A percentile compares a stretch with the other conserved stretches of the same genome.
Conservation (phyloP, 1,140 invertebrate genomes). For the Cataglyphis hispanica region DNA sequence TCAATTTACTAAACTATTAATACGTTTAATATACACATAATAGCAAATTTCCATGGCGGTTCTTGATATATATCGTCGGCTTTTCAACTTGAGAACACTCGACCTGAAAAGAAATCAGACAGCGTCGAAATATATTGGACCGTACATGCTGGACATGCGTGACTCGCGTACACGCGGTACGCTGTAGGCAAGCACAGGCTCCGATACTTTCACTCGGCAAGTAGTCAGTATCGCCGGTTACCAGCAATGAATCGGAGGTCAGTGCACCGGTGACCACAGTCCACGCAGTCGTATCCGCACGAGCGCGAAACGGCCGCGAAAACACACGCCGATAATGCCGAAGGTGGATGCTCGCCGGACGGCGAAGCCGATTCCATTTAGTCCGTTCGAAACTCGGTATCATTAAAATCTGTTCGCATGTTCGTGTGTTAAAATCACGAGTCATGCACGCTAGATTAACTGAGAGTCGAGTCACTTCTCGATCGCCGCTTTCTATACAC, state of each 20-base stretch:
- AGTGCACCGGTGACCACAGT: slow-evolving; percentile 80
- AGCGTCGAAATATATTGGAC: slow-evolving; percentile 48
- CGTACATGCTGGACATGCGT: slow-evolving; percentile 58
- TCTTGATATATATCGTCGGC: neutral
- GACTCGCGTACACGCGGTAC: slow-evolving; percentile 58
- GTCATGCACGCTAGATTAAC: slow-evolving; percentile 42
- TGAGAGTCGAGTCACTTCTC: slow-evolving; percentile 17
- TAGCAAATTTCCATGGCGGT: neutral
- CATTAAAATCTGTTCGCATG: slow-evolving; percentile 13
- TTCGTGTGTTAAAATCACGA: slow-evolving; percentile 6
- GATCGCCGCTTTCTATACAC: slow-evolving; percentile 46
- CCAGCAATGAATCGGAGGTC: slow-evolving; percentile 79
- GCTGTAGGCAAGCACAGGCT: slow-evolving; percentile 62
- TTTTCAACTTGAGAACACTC: slow-evolving; percentile 14
- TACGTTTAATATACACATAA: neutral
- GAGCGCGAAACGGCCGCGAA: slow-evolving; percentile 61
- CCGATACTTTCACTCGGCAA: slow-evolving; percentile 79
- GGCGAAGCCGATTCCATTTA: slow-evolving; percentile 30
- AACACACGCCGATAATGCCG: slow-evolving; percentile 50
- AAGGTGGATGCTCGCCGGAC: slow-evolving; percentile 43
- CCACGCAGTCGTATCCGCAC: slow-evolving; percentile 61
- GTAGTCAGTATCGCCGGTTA: slow-evolving; percentile 75
- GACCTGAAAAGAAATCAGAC: slow-evolving; percentile 66
- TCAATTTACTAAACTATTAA: neutral
- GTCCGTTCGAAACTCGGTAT: slow-evolving; percentile 5